Percentiles rank a stretch among this genome's conserved stretches.
Evolutionary conservation across 2,797 vertebrate species (phyloP).

Genomic region (Channallabes apus): DNA sequence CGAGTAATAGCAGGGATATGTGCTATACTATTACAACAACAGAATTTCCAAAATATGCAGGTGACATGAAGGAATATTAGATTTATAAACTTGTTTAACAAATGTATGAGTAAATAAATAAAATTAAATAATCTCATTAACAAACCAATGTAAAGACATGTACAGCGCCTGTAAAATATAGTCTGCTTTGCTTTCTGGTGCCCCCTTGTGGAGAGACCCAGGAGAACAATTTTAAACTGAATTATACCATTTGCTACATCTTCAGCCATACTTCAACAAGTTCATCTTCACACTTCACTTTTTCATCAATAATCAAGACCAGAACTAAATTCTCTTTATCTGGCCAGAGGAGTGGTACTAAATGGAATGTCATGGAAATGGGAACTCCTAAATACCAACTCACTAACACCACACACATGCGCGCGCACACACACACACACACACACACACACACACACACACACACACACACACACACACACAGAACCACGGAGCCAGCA

Average conservation of each 20-base stretch:
- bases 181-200: not conserved
- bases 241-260: not conserved
- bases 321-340: not conserved
- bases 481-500: too few species aligned
- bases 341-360: not conserved
- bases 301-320: not conserved
- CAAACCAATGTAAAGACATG: not conserved
- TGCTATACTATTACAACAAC: too few species aligned
- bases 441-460: too few species aligned
- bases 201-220: not conserved
- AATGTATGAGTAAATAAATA: not conserved
- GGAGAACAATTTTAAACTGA: not conserved
- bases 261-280: not conserved
- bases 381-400: not conserved
- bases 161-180: not conserved
- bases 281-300: not conserved
- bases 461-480: too few species aligned
- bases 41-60: too few species aligned
- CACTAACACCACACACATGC: not conserved
- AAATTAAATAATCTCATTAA: not conserved
- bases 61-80: not conserved
- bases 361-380: not conserved
- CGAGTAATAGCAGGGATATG: too few species aligned
- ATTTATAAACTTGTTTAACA: not conserved
- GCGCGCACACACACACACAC: too few species aligned